Base-by-base conservation (phyloP, 2,797 vertebrate genomes). In the Heteromormyrus szaboi region DNA sequence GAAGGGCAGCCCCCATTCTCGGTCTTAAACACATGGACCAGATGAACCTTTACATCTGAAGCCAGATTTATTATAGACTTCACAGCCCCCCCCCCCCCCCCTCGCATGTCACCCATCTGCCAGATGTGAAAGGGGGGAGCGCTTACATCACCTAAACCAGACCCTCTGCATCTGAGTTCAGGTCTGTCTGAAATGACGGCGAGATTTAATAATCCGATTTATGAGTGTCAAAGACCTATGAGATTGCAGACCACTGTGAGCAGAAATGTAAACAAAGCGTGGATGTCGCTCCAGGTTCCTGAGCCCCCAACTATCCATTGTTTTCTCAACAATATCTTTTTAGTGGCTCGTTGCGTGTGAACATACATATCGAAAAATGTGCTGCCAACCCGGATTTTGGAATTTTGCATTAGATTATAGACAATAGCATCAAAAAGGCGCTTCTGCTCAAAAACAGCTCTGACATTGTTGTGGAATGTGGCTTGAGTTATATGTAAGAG, bases 11-110 rank as follows among this genome's bases (percentile, higher is more conserved):
- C 85, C 19, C 25, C 29, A 8, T 54, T 41, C 54, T 37, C 17
- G 8, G 51, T 86, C 51, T 53, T 33, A 54, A 54, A 54, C 84
- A 85, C 51, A 86, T 86, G 85, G 51, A 11, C 85, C 33, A 41
- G 54, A 85, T 85, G 51, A 44, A 56, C 59, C 51, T 86, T 86
- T 59, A 86, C 54, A 86, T 86, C 53, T 59, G 22, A 86, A 59
- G 17, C 51, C 54, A 56, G 85, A 59, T 56, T 59, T 86, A 59
- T 37, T 59, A 81, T 46, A 7, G 37, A 3, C 76, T 81, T 81
- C 76, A 46, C 76, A 46, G 19, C 37, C 76, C 37, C 37, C 72
- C 72, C 76, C 12, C 17, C 14, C 17, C 33, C 4, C 17, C 33
- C 17, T 14, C 29, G 1, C 25, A 3, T 29, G 25, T 29, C 62